These are phyloP conservation scores for Nomada fucata DNA, from an alignment of 2,888 invertebrate genomes.

Conservation along the genomic window DNA sequence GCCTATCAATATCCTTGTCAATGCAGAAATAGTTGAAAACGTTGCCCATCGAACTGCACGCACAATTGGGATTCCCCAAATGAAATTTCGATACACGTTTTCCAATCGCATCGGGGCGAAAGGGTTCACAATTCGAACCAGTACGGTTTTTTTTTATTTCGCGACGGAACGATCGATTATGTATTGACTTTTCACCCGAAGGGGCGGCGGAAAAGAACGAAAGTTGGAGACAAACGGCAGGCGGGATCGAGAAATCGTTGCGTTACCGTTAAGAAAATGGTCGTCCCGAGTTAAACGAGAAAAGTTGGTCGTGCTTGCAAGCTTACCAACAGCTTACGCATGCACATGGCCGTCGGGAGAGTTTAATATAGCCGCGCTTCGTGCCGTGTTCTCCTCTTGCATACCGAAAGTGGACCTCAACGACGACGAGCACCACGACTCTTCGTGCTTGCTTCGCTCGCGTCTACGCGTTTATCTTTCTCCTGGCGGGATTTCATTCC, in stretches of 20 bases:
- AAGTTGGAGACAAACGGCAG: too few species aligned
- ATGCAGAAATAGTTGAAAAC: too few species aligned
- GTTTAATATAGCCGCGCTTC: slow-evolving; percentile 73
- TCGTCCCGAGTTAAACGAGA: slow-evolving; percentile 44
- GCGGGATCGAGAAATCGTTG: background rate
- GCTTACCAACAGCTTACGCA: slow-evolving; percentile 52
- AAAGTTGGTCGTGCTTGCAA: slow-evolving; percentile 53
- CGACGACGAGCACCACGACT: slow-evolving; percentile 45
- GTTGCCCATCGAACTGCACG: too few species aligned
- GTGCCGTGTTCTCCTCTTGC: slow-evolving; percentile 67
- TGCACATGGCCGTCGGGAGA: slow-evolving; percentile 47
- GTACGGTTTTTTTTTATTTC: too few species aligned
- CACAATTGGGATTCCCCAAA: too few species aligned
- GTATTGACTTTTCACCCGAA: too few species aligned
- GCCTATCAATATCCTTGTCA: too few species aligned
- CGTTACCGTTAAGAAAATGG: background rate
- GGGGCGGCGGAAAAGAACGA: too few species aligned
- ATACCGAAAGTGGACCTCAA: slow-evolving; percentile 72
- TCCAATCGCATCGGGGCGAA: too few species aligned
- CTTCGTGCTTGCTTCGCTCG: slow-evolving; percentile 24
- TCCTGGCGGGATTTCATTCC: slow-evolving; percentile 33
- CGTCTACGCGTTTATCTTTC: slow-evolving; percentile 50
- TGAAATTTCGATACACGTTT: too few species aligned
- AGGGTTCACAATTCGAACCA: too few species aligned
- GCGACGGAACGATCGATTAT: too few species aligned